Evolutionary conservation across 1,140 invertebrate genomes (phyloP).

Genomic region (Scaptomyza graminum): DNA sequence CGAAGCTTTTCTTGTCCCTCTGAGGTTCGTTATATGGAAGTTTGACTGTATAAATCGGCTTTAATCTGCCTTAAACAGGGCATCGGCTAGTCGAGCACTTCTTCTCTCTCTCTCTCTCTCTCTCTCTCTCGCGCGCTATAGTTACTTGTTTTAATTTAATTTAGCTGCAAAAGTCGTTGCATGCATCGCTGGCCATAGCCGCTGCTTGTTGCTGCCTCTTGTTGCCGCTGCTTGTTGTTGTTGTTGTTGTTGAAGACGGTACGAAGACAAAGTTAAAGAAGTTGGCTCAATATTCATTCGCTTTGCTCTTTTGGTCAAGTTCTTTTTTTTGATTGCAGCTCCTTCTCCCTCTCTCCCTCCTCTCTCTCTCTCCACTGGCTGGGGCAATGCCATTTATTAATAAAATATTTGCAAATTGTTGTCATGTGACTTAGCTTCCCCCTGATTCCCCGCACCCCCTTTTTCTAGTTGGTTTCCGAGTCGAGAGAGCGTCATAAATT

Average conservation of each 20-base stretch:
- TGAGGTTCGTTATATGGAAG: no score
- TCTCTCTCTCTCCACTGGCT: conserved; percentile 1
- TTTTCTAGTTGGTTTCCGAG: conserved; percentile 53
- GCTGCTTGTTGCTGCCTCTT: no score
- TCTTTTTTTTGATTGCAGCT: conserved; percentile 4
- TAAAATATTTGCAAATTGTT: conserved; percentile 83
- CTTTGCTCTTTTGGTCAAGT: conserved; percentile 9
- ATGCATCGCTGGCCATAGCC: conserved; percentile 41
- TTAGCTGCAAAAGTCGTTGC: conserved; percentile 65
- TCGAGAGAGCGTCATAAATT: conserved; percentile 48
- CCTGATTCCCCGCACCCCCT: conserved; percentile 1
- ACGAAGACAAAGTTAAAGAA: neutral
- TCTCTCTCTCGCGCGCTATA: no score
- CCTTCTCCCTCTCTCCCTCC: neutral
- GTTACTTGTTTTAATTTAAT: conserved; percentile 68
- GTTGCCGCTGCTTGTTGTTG: no score
- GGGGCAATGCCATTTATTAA: conserved; percentile 78
- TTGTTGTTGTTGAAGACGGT: no score
- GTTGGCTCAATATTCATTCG: neutral
- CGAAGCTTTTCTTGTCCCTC: no score
- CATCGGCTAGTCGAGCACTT: neutral
- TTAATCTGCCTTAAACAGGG: neutral
- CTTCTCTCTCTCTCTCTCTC: neutral
- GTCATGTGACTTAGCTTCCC: conserved; percentile 59
- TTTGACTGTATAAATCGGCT: no score